These are phyloP conservation scores for Drosophila cognata DNA, from an alignment of 2,888 invertebrate genomes.

Conservation along the genomic window DNA sequence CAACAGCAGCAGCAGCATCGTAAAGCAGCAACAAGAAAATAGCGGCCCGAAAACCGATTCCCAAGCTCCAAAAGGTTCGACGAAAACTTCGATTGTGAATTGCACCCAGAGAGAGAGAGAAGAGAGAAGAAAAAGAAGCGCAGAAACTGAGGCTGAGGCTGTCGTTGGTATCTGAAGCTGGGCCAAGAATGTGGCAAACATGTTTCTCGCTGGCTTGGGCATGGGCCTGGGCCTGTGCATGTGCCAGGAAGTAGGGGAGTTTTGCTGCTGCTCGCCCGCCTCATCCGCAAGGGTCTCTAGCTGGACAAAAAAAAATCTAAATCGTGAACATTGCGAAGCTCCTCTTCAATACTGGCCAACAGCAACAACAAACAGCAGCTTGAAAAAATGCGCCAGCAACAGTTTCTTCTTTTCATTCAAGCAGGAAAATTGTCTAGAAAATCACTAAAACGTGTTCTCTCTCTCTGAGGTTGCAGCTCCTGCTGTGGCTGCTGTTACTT, in stretches of 20 bases:
- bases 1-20: constrained; percentile 41
- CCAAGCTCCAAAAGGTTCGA: constrained; percentile 80
- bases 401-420: constrained; percentile 51
- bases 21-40: constrained; percentile 37
- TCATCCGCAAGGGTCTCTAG: constrained; percentile 31
- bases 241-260: constrained; percentile 79
- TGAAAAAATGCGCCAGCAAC: neutral
- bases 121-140: constrained; percentile 24
- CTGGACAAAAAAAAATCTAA: constrained; percentile 29
- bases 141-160: constrained; percentile 12
- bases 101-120: constrained; percentile 17
- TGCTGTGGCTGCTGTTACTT: constrained; percentile 40
- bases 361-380: constrained; percentile 8
- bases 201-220: constrained; percentile 65
- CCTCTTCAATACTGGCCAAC: constrained; percentile 63
- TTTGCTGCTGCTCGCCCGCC: constrained; percentile 57
- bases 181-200: constrained; percentile 81
- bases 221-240: constrained; percentile 47
- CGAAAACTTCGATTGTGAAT: constrained; percentile 77
- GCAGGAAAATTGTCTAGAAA: constrained; percentile 81
- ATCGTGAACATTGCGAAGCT: constrained; percentile 69
- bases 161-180: constrained; percentile 40
- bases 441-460: constrained; percentile 81
- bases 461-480: constrained; percentile 16
- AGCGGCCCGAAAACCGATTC: constrained; percentile 75